A percentile compares a stretch with the other conserved stretches of the same genome.
These are phyloP conservation scores for Lates calcarifer DNA, from an alignment of 2,113 vertebrate species.

Conservation along the genomic window DNA sequence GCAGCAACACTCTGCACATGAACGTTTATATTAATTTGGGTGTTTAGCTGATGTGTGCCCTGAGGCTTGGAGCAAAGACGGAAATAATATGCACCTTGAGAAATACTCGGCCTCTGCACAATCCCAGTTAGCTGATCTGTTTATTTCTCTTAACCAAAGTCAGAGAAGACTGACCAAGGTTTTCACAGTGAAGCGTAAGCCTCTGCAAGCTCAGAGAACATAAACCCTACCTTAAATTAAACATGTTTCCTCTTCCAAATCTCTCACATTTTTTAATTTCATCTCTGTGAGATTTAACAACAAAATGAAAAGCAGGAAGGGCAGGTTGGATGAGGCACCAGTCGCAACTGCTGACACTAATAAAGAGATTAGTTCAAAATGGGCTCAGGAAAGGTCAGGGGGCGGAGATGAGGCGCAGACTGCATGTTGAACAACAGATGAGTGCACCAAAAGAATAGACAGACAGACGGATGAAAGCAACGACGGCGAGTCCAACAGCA, in stretches of 20 bases:
- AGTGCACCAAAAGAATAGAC: conserved; percentile 91
- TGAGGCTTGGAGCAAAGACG: neutral
- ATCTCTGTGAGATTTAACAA: conserved; percentile 1
- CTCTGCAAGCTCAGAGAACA: conserved; percentile 17
- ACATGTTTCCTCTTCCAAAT: neutral
- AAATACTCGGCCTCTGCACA: neutral
- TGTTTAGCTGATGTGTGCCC: conserved; percentile 20
- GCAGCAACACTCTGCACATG: conserved; percentile 31
- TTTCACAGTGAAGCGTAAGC: neutral
- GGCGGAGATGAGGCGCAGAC: conserved; percentile 94
- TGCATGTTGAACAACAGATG: conserved; percentile 88
- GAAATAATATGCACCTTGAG: conserved; percentile 35
- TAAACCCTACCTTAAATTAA: conserved; percentile 9
- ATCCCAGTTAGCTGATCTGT: neutral
- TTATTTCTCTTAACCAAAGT: neutral
- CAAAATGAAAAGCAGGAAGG: conserved; percentile 17
- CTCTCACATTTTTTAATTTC: neutral
- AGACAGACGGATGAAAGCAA: conserved; percentile 94
- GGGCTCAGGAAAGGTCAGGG: conserved; percentile 62
- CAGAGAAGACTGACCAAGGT: neutral
- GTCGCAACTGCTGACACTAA: conserved; percentile 39
- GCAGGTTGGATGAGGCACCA: conserved; percentile 62
- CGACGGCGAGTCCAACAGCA: conserved; percentile 98
- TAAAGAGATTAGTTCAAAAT: conserved; percentile 60
- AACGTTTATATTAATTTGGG: conserved; percentile 41